Percentiles rank a stretch among this genome's conserved stretches.
Conservation (phyloP, 2,888 invertebrate species). For the Harpalus rufipes region DNA sequence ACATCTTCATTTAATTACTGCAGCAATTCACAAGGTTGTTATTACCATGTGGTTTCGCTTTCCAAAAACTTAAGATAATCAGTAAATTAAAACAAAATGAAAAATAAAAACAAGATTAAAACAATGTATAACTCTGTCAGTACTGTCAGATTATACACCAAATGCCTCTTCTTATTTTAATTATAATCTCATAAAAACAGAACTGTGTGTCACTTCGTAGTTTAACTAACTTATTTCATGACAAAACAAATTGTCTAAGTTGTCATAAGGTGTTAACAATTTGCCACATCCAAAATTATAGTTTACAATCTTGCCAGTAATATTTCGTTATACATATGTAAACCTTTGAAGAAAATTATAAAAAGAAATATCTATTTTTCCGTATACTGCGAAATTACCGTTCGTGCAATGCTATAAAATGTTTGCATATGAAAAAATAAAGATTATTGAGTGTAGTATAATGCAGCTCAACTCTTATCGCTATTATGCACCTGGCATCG, state of each 20-base stretch:
- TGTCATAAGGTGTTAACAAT: too few relatives aligned
- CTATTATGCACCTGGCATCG: not conserved
- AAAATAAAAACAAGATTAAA: not conserved
- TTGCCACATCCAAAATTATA: too few relatives aligned
- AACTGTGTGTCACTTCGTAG: too few relatives aligned
- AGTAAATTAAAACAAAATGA: not conserved
- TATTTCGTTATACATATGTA: too few relatives aligned
- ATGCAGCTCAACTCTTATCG: not conserved
- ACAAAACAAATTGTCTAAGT: too few relatives aligned
- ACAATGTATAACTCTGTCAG: too few relatives aligned
- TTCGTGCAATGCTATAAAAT: not conserved
- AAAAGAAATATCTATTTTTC: not conserved
- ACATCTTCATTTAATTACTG: conserved; percentile 7
- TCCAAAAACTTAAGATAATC: not conserved
- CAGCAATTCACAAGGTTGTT: not conserved
- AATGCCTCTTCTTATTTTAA: too few relatives aligned
- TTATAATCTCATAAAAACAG: too few relatives aligned
- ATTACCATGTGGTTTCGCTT: not conserved
- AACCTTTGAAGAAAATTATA: not conserved
- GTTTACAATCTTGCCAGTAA: too few relatives aligned
- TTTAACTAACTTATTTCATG: too few relatives aligned
- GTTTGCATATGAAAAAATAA: not conserved
- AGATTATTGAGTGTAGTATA: not conserved
- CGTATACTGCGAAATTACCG: not conserved
- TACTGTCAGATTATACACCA: too few relatives aligned